A percentile compares a stretch with the other conserved stretches of the same genome.
These are phyloP conservation scores for Phrixothrix hirtus DNA, from an alignment of 2,888 invertebrate genomes.

Conservation along the genomic window DNA sequence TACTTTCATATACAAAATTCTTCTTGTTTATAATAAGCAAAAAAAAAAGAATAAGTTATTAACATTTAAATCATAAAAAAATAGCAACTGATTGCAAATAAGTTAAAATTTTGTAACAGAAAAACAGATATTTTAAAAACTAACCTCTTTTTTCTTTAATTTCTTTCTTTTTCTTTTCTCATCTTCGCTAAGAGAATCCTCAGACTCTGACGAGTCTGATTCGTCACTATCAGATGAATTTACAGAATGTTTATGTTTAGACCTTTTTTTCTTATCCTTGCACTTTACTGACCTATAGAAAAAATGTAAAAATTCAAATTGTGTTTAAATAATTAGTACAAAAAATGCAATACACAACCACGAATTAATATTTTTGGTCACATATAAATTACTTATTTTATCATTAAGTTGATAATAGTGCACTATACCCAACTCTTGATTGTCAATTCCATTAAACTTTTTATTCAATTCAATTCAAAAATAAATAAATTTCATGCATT, in stretches of 20 bases:
- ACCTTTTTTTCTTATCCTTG: slow-evolving; percentile 55
- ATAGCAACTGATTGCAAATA: slow-evolving; percentile 19
- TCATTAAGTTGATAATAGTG: too few species aligned
- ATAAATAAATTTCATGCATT: too few species aligned
- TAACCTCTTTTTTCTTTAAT: slow-evolving; percentile 57
- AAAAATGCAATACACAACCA: slow-evolving; percentile 9
- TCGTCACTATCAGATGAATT: slow-evolving; percentile 46
- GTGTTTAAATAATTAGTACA: neutral
- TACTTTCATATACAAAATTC: too few species aligned
- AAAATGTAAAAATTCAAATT: slow-evolving; percentile 13
- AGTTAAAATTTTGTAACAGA: slow-evolving; percentile 5
- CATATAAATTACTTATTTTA: too few species aligned
- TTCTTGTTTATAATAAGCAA: too few species aligned
- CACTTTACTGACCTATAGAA: slow-evolving; percentile 46
- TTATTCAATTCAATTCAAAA: too few species aligned
- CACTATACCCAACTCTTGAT: too few species aligned
- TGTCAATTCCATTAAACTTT: too few species aligned
- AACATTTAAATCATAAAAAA: slow-evolving; percentile 3
- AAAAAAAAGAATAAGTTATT: too few species aligned
- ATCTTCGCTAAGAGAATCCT: slow-evolving; percentile 54
- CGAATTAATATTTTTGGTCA: slow-evolving; percentile 15
- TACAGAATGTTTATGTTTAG: slow-evolving; percentile 45
- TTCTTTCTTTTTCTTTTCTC: slow-evolving; percentile 58
- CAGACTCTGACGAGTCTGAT: slow-evolving; percentile 43
- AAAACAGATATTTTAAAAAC: slow-evolving; percentile 30